Percentiles rank a stretch among this genome's conserved stretches.
phyloP scores from a whole-genome alignment of 30 jellyfish, hydroid and myxozoan species.

The Aurelia aurita region DNA sequence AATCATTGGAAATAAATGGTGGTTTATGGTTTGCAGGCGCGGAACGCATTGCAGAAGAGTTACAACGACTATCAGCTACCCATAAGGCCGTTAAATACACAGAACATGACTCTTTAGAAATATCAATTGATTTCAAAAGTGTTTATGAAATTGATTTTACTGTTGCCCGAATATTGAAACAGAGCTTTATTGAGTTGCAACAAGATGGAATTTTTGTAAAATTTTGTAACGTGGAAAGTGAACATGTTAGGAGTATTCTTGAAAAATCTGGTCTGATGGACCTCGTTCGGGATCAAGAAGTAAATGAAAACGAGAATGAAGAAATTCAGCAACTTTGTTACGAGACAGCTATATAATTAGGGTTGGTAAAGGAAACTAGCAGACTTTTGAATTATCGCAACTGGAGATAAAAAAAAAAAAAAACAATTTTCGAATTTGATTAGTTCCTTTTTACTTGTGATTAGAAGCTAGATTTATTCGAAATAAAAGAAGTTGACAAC shows the following conservation, averaged over 20 bases:
- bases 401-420: too few species aligned
- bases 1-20: slow-evolving; percentile 10
- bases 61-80: neutral
- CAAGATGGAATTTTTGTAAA: slow-evolving; percentile 21
- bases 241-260: slow-evolving; percentile 2
- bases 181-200: slow-evolving; percentile 22
- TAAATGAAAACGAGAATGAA: neutral
- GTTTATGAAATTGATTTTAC: slow-evolving; percentile 55
- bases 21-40: slow-evolving; percentile 72
- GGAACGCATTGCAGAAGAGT: slow-evolving; percentile 5
- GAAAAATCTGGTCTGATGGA: slow-evolving; percentile 24
- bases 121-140: slow-evolving; percentile 43
- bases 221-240: slow-evolving; percentile 29
- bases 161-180: slow-evolving; percentile 26
- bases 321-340: neutral
- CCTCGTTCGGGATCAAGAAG: neutral
- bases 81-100: neutral
- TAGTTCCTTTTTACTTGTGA: too few species aligned
- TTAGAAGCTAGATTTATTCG: too few species aligned
- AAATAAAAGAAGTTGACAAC: too few species aligned
- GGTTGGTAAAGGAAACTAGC: too few species aligned
- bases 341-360: slow-evolving; percentile 10
- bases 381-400: too few species aligned
- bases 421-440: too few species aligned
- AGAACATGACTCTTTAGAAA: neutral